phyloP scores from a whole-genome alignment of 2,888 invertebrate genomes.

The Colostygia pectinataria region DNA sequence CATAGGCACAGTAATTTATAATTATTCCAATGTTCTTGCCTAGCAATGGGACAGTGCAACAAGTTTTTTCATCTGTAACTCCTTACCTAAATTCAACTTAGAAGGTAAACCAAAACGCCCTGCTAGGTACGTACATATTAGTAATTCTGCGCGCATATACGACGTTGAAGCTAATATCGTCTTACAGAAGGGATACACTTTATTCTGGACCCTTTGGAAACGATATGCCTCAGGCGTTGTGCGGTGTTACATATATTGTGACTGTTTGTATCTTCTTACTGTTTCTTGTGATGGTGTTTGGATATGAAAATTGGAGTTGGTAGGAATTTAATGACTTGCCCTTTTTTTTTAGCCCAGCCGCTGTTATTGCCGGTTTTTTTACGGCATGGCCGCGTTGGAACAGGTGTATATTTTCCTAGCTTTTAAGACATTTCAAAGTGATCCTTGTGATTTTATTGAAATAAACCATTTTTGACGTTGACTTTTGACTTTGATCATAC shows the following conservation, averaged over 20 bases:
- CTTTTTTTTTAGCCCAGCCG: not conserved
- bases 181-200: conserved; percentile 57
- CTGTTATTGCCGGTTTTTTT: too few relatives aligned
- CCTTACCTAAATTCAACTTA: conserved; percentile 30
- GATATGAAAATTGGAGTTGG: not conserved
- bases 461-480: too few relatives aligned
- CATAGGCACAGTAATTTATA: too few relatives aligned
- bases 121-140: conserved; percentile 66
- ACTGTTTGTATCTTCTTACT: conserved; percentile 16
- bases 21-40: too few relatives aligned
- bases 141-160: conserved; percentile 66
- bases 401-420: too few relatives aligned
- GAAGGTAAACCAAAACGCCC: conserved; percentile 67
- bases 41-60: too few relatives aligned
- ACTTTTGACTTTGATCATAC: too few relatives aligned
- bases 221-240: conserved; percentile 46
- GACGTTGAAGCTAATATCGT: conserved; percentile 64
- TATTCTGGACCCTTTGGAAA: conserved; percentile 54
- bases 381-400: too few relatives aligned
- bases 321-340: not conserved
- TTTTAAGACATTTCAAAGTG: too few relatives aligned
- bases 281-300: conserved; percentile 15
- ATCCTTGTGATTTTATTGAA: too few relatives aligned
- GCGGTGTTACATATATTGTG: conserved; percentile 42
- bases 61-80: too few relatives aligned